Percentiles rank a stretch among this genome's conserved stretches.
phyloP scores from a whole-genome alignment of 2,113 vertebrate genomes.

The Falcunculus frontatus region DNA sequence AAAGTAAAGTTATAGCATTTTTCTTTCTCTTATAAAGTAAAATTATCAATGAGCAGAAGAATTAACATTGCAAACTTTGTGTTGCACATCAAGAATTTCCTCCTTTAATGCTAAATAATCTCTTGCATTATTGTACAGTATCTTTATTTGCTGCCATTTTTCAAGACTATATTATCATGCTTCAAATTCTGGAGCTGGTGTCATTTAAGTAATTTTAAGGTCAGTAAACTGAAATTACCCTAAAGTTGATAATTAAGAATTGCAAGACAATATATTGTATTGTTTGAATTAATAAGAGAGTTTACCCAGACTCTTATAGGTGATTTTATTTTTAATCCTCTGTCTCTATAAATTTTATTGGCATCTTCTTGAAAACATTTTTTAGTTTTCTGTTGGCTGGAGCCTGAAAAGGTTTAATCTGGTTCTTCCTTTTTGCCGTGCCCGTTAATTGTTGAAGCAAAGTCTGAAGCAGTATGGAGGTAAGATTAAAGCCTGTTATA shows the following conservation, averaged over 20 bases:
- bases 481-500: neutral
- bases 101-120: neutral
- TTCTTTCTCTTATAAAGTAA: neutral
- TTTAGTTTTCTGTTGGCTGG: neutral
- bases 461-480: neutral
- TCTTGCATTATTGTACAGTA: neutral
- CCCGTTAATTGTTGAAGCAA: neutral
- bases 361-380: neutral
- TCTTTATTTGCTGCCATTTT: neutral
- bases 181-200: neutral
- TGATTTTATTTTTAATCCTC: neutral
- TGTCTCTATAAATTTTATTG: neutral
- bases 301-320: neutral
- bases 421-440: neutral
- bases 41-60: neutral
- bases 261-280: neutral
- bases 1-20: neutral
- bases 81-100: neutral
- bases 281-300: neutral
- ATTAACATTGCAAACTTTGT: neutral
- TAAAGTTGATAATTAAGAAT: neutral
- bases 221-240: neutral
- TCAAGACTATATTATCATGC: neutral
- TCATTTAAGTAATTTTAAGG: neutral
- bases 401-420: neutral